phyloP scores from a whole-genome alignment of 2,797 vertebrate genomes.

The Pristis pectinata region DNA sequence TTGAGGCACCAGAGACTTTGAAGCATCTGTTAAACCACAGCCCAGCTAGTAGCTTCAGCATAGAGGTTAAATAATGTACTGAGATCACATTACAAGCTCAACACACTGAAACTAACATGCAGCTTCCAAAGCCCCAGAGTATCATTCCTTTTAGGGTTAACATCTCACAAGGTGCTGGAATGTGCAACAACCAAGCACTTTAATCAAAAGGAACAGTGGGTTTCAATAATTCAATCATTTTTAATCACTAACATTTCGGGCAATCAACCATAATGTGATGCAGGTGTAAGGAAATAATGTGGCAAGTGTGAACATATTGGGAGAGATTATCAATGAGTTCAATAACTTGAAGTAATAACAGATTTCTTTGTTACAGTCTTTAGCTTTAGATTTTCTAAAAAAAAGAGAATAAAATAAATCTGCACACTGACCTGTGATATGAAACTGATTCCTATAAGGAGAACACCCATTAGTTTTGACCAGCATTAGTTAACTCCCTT shows the following conservation, averaged over 20 bases:
- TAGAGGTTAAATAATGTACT: background rate
- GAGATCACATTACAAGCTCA: background rate
- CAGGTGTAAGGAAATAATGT: background rate
- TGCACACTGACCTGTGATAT: background rate
- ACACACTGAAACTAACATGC: background rate
- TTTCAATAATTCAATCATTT: conserved; percentile 52
- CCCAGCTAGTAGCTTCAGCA: background rate
- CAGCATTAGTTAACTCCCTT: background rate
- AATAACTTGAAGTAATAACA: background rate
- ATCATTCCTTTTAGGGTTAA: background rate
- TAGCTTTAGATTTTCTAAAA: background rate
- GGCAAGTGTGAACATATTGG: background rate
- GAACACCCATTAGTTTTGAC: background rate
- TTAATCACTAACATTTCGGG: conserved; percentile 58
- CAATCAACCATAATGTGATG: conserved; percentile 36
- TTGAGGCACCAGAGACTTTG: background rate
- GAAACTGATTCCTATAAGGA: background rate
- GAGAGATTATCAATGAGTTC: background rate
- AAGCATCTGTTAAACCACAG: background rate
- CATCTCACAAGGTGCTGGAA: background rate
- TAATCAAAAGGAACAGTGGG: conserved; percentile 50
- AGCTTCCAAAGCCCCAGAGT: background rate
- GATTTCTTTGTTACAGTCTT: background rate
- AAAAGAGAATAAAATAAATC: background rate
- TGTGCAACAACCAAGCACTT: background rate